Percentiles rank a stretch among this genome's conserved stretches.
Conservation (phyloP, 2,113 vertebrate species). For the Nothocercus nigrocapillus region DNA sequence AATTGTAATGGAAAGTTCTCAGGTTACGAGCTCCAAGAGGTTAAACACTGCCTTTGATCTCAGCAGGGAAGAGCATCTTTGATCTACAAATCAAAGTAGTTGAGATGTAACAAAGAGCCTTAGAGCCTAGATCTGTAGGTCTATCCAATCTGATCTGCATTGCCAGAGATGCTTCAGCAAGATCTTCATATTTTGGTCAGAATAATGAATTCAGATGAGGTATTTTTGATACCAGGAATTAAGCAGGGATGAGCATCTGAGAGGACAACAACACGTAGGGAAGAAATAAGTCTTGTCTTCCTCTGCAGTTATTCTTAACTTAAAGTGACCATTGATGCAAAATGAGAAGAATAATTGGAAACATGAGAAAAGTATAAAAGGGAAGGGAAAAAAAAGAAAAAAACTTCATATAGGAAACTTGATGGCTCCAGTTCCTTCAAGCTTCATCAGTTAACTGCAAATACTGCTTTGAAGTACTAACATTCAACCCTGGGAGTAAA, state of each 20-base stretch:
- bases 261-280: neutral
- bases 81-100: slow-evolving; percentile 69
- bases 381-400: neutral
- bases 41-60: slow-evolving; percentile 71
- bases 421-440: neutral
- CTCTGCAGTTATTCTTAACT: neutral
- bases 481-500: neutral
- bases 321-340: neutral
- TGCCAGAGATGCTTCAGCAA: slow-evolving; percentile 29
- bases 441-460: neutral
- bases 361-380: neutral
- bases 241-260: neutral
- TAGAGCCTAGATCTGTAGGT: neutral
- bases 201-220: neutral
- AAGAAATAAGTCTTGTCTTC: neutral
- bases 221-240: neutral
- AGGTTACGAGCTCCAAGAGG: slow-evolving; percentile 55
- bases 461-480: neutral
- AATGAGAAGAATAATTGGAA: neutral
- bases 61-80: slow-evolving; percentile 46
- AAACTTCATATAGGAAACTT: neutral
- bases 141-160: neutral
- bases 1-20: slow-evolving; percentile 53
- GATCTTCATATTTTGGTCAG: neutral
- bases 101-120: neutral